A percentile compares a stretch with the other conserved stretches of the same genome.
Conservation (phyloP, 1,140 invertebrate species). For the Eumeta japonica region DNA sequence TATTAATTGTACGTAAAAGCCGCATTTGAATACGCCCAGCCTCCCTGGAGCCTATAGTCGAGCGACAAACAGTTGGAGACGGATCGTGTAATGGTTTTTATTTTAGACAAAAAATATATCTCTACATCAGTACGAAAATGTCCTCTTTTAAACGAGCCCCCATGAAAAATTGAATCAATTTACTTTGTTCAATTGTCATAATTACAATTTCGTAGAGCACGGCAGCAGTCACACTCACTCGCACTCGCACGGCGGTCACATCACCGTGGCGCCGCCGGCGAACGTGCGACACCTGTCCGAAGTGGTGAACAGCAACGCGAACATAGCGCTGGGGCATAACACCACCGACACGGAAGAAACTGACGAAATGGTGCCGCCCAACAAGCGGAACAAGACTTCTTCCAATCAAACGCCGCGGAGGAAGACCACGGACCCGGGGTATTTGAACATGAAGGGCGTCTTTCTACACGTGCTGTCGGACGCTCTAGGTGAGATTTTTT, state of each 20-base stretch:
- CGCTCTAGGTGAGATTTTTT: slow-evolving; percentile 67
- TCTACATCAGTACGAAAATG: too few relatives aligned
- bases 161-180: too few relatives aligned
- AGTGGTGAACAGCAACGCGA: slow-evolving; percentile 45
- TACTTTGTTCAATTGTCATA: too few relatives aligned
- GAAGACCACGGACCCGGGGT: slow-evolving; percentile 62
- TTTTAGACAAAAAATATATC: too few relatives aligned
- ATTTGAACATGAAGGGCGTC: slow-evolving; percentile 97
- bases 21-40: too few relatives aligned
- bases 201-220: too few relatives aligned
- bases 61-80: too few relatives aligned
- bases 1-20: too few relatives aligned
- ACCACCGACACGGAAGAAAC: slow-evolving; percentile 78
- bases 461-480: slow-evolving; percentile 97
- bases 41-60: too few relatives aligned
- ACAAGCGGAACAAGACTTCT: slow-evolving; percentile 23
- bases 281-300: slow-evolving; percentile 44
- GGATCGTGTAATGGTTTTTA: too few relatives aligned
- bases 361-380: slow-evolving; percentile 66
- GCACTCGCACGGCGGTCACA: too few relatives aligned
- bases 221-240: slow-evolving; percentile 73
- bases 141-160: too few relatives aligned
- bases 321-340: slow-evolving; percentile 46
- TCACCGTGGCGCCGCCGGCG: slow-evolving; percentile 58
- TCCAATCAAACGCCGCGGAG: slow-evolving; percentile 38